Conservation (phyloP, 2,113 vertebrate species). For the Paracanthobrama guichenoti region DNA sequence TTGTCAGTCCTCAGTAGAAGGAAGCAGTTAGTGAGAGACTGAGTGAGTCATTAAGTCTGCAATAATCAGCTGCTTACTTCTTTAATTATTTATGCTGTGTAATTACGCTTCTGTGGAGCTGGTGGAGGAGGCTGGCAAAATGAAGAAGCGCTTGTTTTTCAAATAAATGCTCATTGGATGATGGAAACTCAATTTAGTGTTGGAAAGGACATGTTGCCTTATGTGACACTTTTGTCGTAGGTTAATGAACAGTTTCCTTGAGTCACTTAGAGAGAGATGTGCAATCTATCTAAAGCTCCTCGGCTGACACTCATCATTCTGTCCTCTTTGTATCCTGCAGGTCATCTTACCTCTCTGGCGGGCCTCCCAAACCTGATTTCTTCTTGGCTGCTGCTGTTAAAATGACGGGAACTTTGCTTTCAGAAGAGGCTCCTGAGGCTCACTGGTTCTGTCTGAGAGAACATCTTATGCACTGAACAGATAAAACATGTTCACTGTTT, state of each 20-base stretch:
- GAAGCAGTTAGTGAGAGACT: constrained; percentile 12
- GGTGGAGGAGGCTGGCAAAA: constrained; percentile 5
- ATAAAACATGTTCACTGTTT: neutral
- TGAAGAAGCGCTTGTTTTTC: constrained; percentile 20
- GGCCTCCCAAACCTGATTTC: constrained; percentile 1
- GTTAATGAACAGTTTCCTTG: constrained; percentile 25
- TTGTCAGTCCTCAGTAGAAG: neutral
- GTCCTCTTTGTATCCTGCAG: constrained; percentile 13
- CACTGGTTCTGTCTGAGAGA: neutral
- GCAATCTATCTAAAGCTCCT: neutral
- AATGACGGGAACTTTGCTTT: constrained; percentile 11
- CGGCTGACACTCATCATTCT: constrained; percentile 6
- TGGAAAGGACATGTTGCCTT: neutral
- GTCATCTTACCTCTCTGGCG: neutral
- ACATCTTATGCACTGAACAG: neutral
- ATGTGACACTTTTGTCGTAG: neutral
- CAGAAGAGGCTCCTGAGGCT: neutral
- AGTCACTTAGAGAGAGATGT: neutral
- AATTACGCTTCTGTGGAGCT: constrained; percentile 19
- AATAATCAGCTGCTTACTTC: constrained; percentile 40
- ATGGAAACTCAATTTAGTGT: constrained; percentile 37
- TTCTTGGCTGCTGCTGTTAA: neutral
- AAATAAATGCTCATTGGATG: constrained; percentile 27
- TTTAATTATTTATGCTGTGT: constrained; percentile 53
- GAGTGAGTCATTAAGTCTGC: constrained; percentile 46